These are phyloP conservation scores for Parelbella ahira DNA, from an alignment of 2,888 invertebrate species.

Conservation along the genomic window DNA sequence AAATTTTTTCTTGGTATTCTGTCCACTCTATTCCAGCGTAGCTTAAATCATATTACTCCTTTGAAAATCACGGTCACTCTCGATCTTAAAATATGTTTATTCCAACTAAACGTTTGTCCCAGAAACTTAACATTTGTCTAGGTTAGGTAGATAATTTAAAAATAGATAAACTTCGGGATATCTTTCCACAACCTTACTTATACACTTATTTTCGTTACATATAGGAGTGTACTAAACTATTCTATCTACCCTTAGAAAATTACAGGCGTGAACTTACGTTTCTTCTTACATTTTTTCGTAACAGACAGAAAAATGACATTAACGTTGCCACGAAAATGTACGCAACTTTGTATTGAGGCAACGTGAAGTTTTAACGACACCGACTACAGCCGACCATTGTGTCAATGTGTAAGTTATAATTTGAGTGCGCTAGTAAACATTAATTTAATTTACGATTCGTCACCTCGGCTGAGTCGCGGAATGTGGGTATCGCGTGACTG, in stretches of 20 bases:
- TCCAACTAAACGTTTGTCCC: constrained; percentile 4
- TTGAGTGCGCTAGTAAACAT: constrained; percentile 58
- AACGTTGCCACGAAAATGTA: constrained; percentile 21
- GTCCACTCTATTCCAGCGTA: too few relatives aligned
- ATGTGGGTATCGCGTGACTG: constrained; percentile 72
- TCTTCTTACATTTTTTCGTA: too few relatives aligned
- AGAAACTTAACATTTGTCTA: constrained; percentile 13
- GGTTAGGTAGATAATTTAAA: constrained; percentile 13
- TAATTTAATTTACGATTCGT: constrained; percentile 74
- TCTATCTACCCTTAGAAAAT: too few relatives aligned
- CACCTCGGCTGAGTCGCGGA: constrained; percentile 65
- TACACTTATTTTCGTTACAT: too few relatives aligned
- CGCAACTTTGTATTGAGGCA: constrained; percentile 11
- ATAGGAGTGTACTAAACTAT: too few relatives aligned
- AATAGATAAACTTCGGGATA: constrained; percentile 16
- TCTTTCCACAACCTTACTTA: too few relatives aligned
- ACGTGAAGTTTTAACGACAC: constrained; percentile 29
- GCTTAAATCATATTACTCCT: too few relatives aligned
- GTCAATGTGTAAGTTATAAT: constrained; percentile 50
- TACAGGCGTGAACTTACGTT: too few relatives aligned
- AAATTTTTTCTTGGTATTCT: too few relatives aligned
- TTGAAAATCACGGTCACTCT: too few relatives aligned
- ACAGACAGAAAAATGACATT: constrained; percentile 17
- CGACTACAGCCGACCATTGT: constrained; percentile 28
- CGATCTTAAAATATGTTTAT: background rate